Evolutionary conservation across 2,888 invertebrate species (phyloP), one percentile per base, ranked within the genome.

Genomic region (Cerceris rybyensis): DNA sequence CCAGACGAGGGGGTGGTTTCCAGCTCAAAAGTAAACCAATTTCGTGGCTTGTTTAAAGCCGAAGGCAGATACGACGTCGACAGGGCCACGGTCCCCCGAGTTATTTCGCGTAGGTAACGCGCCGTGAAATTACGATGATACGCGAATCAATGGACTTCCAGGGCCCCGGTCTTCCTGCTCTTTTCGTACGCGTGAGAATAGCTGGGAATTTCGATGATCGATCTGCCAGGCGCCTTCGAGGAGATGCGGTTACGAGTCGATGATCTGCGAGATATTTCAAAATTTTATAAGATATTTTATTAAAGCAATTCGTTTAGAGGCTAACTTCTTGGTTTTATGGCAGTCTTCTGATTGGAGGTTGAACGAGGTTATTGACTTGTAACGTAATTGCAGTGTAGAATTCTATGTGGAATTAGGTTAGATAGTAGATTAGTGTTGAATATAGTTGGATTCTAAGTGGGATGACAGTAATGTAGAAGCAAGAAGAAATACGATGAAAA

Each of bases 41-140:
- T 92, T 91, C 92, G 92, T 91, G 92, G 92, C 91, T 92, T 92
- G 90, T 91, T 92, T 91, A 90, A 91, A 91, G 89, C 87, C 91
- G 87, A 86, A 86, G 85, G 83, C 82, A 78, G 82, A 83, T 75
- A 86, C 83, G 83, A 83, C 80, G 86, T 81, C 84, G 81, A 82
- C 81, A 84, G 75, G 79, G 76, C 81, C 78, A 87, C 78, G 84
- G 87, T 90, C 91, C 91, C 91, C 84, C 88, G 90, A 91, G 92
- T 92, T 91, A 92, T 92, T 92, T 92, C 91, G 91, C 90, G 89
- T 91, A 91, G 90, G 91, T 92, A 92, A 92, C 92, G 92, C 92
- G 90, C 91, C 92, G 91, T 92, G 92, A 92, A 92, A 92, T 92
- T 92, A 92, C 91, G 91, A 92, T 91, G 91, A 92, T 91, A 90